Evolutionary conservation across 2,797 vertebrate genomes (phyloP).

Genomic region (Aldrovandia affinis): DNA sequence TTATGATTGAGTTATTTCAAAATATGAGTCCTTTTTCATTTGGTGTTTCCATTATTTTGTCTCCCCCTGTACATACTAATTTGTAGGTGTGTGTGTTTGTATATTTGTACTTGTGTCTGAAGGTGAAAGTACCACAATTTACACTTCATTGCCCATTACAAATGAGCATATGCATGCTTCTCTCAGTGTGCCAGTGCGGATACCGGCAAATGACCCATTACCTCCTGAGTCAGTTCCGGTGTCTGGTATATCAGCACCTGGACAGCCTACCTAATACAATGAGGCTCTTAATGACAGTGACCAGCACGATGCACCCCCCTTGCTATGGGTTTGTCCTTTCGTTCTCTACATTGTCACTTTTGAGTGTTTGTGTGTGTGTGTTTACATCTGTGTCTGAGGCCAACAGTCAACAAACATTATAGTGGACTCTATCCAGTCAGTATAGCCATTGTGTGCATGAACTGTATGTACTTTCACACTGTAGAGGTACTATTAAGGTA

Average conservation of each 20-base stretch:
- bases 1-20: too few relatives aligned
- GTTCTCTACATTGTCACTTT: not conserved
- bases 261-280: constrained; percentile 68
- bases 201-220: constrained; percentile 56
- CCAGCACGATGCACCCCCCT: constrained; percentile 72
- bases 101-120: not conserved
- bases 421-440: not conserved
- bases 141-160: not conserved
- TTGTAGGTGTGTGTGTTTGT: too few relatives aligned
- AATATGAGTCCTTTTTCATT: too few relatives aligned
- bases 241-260: constrained; percentile 51
- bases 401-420: not conserved
- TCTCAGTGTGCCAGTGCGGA: constrained; percentile 65
- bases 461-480: not conserved
- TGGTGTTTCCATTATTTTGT: too few relatives aligned
- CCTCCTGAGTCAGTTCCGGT: constrained; percentile 63
- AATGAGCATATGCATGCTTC: not conserved
- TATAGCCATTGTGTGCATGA: not conserved
- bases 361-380: not conserved
- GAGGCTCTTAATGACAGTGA: constrained; percentile 68
- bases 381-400: not conserved
- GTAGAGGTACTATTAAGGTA: not conserved
- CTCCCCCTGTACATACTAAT: too few relatives aligned
- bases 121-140: not conserved
- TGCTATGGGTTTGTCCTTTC: constrained; percentile 69